phyloP scores from a whole-genome alignment of 2,797 vertebrate genomes.

The Luscinia megarhynchos region DNA sequence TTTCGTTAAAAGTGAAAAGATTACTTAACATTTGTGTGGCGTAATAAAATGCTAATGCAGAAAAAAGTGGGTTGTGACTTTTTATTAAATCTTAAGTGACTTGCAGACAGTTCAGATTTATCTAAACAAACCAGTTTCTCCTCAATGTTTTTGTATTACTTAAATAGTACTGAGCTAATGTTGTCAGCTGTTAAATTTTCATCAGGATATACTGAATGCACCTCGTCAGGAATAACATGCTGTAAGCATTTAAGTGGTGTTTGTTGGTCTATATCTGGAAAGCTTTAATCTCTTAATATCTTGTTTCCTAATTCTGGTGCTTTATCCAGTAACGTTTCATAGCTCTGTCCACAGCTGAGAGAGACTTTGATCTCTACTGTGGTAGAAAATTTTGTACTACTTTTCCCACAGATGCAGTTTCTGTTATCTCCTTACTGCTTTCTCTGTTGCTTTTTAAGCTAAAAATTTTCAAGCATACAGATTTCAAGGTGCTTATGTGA shows the following conservation, averaged over 20 bases:
- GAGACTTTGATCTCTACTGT: constrained; percentile 1
- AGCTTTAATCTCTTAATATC: constrained; percentile 23
- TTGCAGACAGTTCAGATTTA: background rate
- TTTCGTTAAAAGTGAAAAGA: background rate
- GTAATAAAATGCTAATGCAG: background rate
- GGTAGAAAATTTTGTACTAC: constrained; percentile 9
- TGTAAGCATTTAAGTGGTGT: background rate
- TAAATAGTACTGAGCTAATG: background rate
- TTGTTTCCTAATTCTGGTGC: constrained; percentile 44
- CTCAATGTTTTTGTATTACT: background rate
- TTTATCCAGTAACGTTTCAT: constrained; percentile 8
- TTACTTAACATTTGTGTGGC: background rate
- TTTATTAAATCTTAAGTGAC: background rate
- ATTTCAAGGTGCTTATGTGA: background rate
- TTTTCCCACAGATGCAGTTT: background rate
- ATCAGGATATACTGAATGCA: background rate
- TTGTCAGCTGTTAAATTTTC: background rate
- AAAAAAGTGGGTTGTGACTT: background rate
- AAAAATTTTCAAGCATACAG: background rate
- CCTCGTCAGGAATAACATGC: background rate
- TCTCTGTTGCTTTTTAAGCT: background rate
- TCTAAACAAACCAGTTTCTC: background rate
- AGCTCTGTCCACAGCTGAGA: constrained; percentile 27
- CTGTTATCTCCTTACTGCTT: background rate
- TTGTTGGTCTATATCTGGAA: constrained; percentile 20